Conservation (phyloP, 1,140 invertebrate species). For the Neodiprion fabricii region DNA sequence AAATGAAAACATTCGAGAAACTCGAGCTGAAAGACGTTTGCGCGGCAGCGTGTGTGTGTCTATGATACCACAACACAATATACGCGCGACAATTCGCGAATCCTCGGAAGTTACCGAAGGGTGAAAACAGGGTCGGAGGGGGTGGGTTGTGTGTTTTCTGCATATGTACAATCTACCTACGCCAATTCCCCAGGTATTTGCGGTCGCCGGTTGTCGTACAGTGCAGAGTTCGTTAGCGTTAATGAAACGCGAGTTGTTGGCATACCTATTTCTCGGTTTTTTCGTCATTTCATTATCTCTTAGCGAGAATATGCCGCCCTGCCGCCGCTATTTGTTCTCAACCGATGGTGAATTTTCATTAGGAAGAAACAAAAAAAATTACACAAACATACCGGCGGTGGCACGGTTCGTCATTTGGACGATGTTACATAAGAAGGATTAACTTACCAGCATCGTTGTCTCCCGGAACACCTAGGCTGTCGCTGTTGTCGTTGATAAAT, state of each 20-base stretch:
- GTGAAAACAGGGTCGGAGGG: neutral
- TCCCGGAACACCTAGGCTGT: slow-evolving; percentile 67
- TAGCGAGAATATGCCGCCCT: no score
- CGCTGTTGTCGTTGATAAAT: slow-evolving; percentile 74
- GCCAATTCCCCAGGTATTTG: neutral
- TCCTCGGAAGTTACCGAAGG: no score
- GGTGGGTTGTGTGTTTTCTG: neutral
- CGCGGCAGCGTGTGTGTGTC: no score
- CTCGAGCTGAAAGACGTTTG: no score
- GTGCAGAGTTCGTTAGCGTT: neutral
- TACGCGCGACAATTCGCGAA: no score
- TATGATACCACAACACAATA: no score
- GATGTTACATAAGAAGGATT: neutral
- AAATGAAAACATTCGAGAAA: no score
- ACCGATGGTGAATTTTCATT: no score
- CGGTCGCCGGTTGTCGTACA: neutral
- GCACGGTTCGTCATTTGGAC: neutral
- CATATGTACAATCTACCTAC: neutral
- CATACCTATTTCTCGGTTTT: no score
- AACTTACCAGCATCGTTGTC: slow-evolving; percentile 64
- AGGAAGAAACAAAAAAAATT: slow-evolving; percentile 11
- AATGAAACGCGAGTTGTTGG: slow-evolving; percentile 1
- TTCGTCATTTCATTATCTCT: no score
- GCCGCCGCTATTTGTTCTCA: no score
- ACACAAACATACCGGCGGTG: no score